Percentiles rank a stretch among this genome's conserved stretches.
Conservation (phyloP, 2,797 vertebrate species). For the Gallinago solitaria region DNA sequence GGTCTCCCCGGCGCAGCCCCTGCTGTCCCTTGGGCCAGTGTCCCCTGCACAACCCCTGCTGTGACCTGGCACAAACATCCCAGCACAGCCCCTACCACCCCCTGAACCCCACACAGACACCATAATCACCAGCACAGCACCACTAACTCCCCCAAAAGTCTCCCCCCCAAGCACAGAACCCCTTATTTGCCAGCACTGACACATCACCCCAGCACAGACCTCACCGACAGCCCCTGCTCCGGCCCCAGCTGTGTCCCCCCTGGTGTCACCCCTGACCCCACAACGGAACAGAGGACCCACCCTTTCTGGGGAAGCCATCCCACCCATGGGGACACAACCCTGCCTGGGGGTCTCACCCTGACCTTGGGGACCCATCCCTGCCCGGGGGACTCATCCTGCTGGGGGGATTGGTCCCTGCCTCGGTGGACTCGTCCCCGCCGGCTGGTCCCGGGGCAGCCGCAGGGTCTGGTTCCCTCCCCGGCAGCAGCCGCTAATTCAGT, state of each 20-base stretch:
- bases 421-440: rapidly evolving
- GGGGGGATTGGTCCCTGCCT: no score
- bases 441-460: neutral
- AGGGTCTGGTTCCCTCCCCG: neutral
- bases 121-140: neutral
- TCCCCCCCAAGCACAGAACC: neutral
- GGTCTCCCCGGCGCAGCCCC: neutral
- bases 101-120: rapidly evolving
- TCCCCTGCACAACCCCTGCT: neutral
- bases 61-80: neutral
- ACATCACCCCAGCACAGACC: neutral
- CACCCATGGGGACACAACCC: neutral
- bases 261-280: neutral
- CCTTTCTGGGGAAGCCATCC: neutral
- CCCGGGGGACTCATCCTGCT: neutral
- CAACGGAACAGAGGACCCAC: neutral
- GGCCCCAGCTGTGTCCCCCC: neutral
- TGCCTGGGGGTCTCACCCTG: neutral
- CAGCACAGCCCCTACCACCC: neutral
- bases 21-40: neutral
- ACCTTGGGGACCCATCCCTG: neutral
- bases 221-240: neutral
- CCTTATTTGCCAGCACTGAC: neutral
- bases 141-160: rapidly evolving
- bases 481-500: conserved; percentile 53